Evolutionary conservation across 23 tunicate genomes (phyloP).

Genomic region (Phallusia fumigata): DNA sequence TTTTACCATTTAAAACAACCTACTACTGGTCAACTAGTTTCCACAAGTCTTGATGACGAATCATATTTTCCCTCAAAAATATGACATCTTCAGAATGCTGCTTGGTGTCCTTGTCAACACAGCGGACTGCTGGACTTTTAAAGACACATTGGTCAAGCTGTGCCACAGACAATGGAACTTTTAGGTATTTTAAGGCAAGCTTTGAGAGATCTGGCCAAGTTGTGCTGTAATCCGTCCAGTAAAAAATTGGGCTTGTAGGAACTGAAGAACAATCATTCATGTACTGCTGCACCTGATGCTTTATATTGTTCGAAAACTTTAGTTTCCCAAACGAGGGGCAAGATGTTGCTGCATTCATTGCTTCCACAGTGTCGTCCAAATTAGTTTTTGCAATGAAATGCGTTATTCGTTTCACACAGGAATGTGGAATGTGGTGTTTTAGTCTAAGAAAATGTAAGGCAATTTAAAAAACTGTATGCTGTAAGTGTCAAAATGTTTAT

Average conservation of each 20-base stretch:
- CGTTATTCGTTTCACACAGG: background rate
- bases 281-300: background rate
- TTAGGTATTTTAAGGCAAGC: slow-evolving; percentile 5
- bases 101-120: background rate
- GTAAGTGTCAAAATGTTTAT: too few relatives aligned
- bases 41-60: background rate
- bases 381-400: background rate
- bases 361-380: background rate
- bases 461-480: too few relatives aligned
- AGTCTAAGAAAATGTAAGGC: background rate
- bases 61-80: background rate
- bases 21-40: too few relatives aligned
- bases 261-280: background rate
- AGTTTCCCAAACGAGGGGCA: background rate
- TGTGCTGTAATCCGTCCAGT: background rate
- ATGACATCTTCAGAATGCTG: background rate
- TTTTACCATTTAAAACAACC: too few relatives aligned
- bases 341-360: background rate
- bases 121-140: background rate
- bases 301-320: background rate
- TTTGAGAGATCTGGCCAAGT: slow-evolving; percentile 8
- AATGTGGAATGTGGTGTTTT: background rate
- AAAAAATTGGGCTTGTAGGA: background rate
- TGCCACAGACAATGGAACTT: background rate
- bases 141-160: background rate